These are phyloP conservation scores for Thymelicus lineola DNA, from an alignment of 2,888 invertebrate genomes.

Conservation along the genomic window DNA sequence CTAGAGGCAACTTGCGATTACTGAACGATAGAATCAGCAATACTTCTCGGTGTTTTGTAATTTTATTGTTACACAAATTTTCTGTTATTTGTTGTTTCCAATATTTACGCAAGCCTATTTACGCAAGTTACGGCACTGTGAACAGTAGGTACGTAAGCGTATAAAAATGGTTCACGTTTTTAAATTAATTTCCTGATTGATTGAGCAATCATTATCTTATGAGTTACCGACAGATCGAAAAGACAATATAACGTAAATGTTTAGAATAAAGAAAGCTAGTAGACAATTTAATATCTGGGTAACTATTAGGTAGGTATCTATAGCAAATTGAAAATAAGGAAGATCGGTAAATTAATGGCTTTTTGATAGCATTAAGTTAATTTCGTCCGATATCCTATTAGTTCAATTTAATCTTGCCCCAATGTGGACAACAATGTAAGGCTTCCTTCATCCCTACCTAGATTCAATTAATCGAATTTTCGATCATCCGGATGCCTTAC, in stretches of 20 bases:
- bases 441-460: too few species aligned
- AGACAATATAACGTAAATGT: not conserved
- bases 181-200: not conserved
- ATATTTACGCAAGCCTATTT: conserved; percentile 1
- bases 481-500: too few species aligned
- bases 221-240: not conserved
- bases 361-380: too few species aligned
- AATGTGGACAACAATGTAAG: too few species aligned
- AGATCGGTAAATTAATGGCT: too few species aligned
- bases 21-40: not conserved
- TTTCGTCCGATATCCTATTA: too few species aligned
- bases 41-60: not conserved
- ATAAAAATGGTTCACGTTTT: not conserved
- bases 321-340: too few species aligned
- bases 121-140: not conserved
- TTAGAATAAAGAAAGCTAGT: too few species aligned
- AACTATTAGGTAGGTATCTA: too few species aligned
- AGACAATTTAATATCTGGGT: too few species aligned
- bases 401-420: too few species aligned
- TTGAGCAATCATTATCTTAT: not conserved
- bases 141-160: not conserved
- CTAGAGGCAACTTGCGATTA: not conserved
- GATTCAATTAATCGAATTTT: too few species aligned
- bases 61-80: conserved; percentile 1
- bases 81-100: conserved; percentile 3